Percentiles rank a stretch among this genome's conserved stretches.
phyloP scores from a whole-genome alignment of 2,113 vertebrate species.

The Prunella fulvescens region DNA sequence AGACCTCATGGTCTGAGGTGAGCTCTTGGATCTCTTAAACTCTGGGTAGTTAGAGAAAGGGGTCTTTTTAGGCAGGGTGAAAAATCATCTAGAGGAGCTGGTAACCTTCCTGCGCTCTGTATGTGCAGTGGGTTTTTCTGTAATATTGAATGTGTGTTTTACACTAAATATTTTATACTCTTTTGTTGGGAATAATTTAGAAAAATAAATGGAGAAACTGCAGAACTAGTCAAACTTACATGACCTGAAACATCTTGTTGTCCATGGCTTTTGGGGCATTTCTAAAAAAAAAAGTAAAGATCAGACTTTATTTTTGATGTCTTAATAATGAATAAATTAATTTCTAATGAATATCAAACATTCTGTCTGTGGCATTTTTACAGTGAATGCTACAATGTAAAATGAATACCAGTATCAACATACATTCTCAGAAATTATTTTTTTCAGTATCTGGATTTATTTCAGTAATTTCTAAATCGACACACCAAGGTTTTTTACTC shows the following conservation, averaged over 20 bases:
- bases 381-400: not conserved
- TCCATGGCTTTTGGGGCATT: not conserved
- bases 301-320: not conserved
- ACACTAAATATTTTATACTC: not conserved
- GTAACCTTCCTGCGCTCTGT: not conserved
- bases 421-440: not conserved
- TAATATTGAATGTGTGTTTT: not conserved
- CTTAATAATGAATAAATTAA: not conserved
- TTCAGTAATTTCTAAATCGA: not conserved
- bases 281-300: not conserved
- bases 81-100: not conserved
- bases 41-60: not conserved
- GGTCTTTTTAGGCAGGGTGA: not conserved
- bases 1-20: conserved; percentile 83
- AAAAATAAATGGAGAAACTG: not conserved
- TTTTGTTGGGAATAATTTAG: not conserved
- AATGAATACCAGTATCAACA: not conserved
- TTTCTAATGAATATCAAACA: not conserved
- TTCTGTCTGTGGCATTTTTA: not conserved
- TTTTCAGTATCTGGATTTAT: not conserved
- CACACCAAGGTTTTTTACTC: not conserved
- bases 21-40: not conserved
- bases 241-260: not conserved
- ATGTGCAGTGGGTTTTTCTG: not conserved
- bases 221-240: not conserved